Evolutionary conservation across 2,888 invertebrate species (phyloP).

Genomic region (Cactoblastis cactorum): DNA sequence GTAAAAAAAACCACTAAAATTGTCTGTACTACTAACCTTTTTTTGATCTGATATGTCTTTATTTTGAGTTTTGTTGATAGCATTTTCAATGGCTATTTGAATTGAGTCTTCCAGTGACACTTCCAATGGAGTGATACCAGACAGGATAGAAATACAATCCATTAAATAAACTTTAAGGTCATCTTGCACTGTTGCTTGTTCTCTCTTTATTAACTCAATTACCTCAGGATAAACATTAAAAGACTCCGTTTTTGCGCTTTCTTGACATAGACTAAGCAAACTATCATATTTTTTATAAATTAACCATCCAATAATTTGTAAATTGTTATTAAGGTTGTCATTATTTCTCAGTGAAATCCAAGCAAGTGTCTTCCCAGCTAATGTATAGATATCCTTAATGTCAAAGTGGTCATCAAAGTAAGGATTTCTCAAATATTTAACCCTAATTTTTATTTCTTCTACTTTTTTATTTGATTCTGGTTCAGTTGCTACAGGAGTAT

Average conservation of each 20-base stretch:
- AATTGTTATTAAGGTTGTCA: slow-evolving; percentile 75
- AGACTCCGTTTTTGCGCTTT: slow-evolving; percentile 33
- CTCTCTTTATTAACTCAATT: slow-evolving; percentile 44
- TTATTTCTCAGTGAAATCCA: slow-evolving; percentile 76
- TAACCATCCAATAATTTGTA: slow-evolving; percentile 82
- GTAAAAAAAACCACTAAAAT: neutral
- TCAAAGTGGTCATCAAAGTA: slow-evolving; percentile 95
- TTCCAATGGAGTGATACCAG: slow-evolving; percentile 30
- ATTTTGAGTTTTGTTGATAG: slow-evolving; percentile 75
- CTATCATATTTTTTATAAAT: slow-evolving; percentile 83
- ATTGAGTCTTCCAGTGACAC: slow-evolving; percentile 64
- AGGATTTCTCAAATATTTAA: slow-evolving; percentile 88
- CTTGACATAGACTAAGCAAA: slow-evolving; percentile 39
- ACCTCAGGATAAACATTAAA: slow-evolving; percentile 53
- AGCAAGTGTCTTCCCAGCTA: slow-evolving; percentile 91
- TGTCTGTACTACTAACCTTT: slow-evolving; percentile 46
- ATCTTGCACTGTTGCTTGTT: slow-evolving; percentile 30
- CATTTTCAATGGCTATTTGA: slow-evolving; percentile 71
- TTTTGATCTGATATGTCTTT: slow-evolving; percentile 80
- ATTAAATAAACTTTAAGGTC: slow-evolving; percentile 37
- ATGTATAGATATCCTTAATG: slow-evolving; percentile 82
- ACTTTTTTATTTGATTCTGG: slow-evolving; percentile 51
- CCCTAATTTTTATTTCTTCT: slow-evolving; percentile 86
- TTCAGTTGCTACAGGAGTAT: slow-evolving; percentile 29
- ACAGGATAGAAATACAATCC: slow-evolving; percentile 41